Base-by-base conservation (phyloP, 2,797 vertebrate species). In the Myotis vivesi region DNA sequence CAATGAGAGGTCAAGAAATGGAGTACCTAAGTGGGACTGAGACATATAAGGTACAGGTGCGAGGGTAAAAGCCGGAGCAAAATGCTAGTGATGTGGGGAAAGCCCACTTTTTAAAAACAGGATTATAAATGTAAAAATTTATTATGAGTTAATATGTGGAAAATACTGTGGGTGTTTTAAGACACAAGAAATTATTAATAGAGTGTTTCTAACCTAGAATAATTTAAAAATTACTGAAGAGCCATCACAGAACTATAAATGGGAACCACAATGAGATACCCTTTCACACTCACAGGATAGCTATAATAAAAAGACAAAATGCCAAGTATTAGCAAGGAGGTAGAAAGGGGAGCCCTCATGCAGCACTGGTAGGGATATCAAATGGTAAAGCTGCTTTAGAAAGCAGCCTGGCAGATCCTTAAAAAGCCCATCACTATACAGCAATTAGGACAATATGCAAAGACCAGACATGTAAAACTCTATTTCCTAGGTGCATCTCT, bases 61-160 rank as follows among this genome's bases (percentile, higher is more conserved):
- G 55, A 94, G 8, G 38, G 33, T 33, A 57, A 80, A 64, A 19
- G 41, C 72, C n/a, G 36, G 57, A 71, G 59, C 36, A 71, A 73
- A 76, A 84, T 33, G 11, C n/a, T 38, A 81, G 73, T 23, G 15
- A 85, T 30, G 41, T 41, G 16, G 46, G 38, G 22, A 87, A 68
- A 86, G 20, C 49, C 44, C 75, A 87, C 20, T 80, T 79, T 82
- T 95, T 19, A 13, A 72, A 89, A 83, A 88, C 6, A 72, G 36
- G 8, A 11, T 80, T 80, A 94, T 76, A 84, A 87, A 95, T 84
- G 69, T 46, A 83, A 87, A 84, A 66, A 80, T 81, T 81, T 83
- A 87, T 66, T 92, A 88, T 49, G 75, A 84, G 8, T 33, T 64
- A 57, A 49, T 69, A 91, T 13, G 25, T 90, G 30, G 53, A 89